Evolutionary conservation across 2,113 vertebrate species (phyloP).

Genomic region (Sorex fumeus): DNA sequence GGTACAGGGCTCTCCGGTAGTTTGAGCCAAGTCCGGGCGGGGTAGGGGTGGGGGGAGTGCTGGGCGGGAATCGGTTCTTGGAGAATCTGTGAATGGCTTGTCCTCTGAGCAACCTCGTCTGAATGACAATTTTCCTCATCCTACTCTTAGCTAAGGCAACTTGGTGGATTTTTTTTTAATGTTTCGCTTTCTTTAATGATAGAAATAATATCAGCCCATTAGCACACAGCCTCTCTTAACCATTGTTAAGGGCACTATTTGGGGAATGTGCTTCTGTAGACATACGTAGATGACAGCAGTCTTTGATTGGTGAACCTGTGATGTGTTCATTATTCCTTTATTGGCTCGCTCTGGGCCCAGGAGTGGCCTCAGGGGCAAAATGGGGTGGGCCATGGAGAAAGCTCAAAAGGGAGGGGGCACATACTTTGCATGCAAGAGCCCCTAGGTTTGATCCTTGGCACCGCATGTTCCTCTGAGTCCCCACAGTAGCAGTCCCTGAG

Average conservation of each 20-base stretch:
- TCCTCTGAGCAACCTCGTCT: not conserved
- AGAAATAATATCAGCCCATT: constrained; percentile 23
- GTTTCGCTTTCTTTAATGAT: constrained; percentile 28
- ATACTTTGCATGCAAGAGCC: too few species aligned
- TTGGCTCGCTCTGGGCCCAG: not conserved
- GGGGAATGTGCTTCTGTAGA: not conserved
- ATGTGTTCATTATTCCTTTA: not conserved
- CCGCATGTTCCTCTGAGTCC: too few species aligned
- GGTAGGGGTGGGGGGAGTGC: accelerated
- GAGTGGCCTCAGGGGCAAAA: not conserved
- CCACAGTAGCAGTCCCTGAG: too few species aligned
- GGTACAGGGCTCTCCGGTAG: not conserved
- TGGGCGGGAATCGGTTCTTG: not conserved
- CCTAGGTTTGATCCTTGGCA: too few species aligned
- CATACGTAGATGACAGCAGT: not conserved
- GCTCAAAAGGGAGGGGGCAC: too few species aligned
- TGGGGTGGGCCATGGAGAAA: not conserved
- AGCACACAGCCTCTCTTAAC: not conserved
- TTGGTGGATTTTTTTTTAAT: constrained; percentile 32
- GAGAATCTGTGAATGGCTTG: not conserved
- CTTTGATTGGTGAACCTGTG: not conserved
- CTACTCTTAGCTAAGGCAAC: constrained; percentile 12
- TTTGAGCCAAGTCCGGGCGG: not conserved
- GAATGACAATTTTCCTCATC: constrained; percentile 29
- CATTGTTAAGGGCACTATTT: not conserved